A percentile compares a stretch with the other conserved stretches of the same genome.
Conservation (phyloP, 2,113 vertebrate species). For the Triplophysa dalaica region DNA sequence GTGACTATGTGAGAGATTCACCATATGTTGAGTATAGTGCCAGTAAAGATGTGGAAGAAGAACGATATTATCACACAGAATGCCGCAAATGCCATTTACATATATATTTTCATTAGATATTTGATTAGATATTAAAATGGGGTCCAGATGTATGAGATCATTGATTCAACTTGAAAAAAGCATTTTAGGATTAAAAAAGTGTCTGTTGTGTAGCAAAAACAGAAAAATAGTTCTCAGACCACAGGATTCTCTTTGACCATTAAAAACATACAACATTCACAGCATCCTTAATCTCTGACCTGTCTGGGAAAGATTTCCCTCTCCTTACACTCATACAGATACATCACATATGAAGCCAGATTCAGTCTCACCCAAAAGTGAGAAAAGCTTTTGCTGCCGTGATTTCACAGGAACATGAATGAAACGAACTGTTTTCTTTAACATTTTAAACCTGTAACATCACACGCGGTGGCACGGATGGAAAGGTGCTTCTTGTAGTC, state of each 20-base stretch:
- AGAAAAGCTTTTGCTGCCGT: neutral
- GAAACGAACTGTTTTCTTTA: neutral
- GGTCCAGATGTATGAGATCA: too few species aligned
- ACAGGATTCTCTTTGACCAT: neutral
- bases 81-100: neutral
- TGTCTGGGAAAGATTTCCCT: neutral
- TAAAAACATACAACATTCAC: neutral
- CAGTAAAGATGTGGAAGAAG: neutral
- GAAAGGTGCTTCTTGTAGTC: conserved; percentile 34
- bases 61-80: neutral
- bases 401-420: neutral
- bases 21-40: conserved; percentile 5
- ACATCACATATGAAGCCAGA: neutral
- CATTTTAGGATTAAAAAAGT: too few species aligned
- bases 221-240: neutral
- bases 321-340: neutral
- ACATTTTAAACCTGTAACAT: neutral
- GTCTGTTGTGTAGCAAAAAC: neutral
- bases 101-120: neutral
- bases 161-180: too few species aligned
- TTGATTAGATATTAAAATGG: neutral
- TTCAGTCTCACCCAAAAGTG: neutral
- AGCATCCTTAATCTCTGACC: conserved; percentile 6
- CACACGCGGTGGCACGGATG: neutral
- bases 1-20: conserved; percentile 18